Conservation (phyloP, 2,113 vertebrate genomes). For the Myotis brandtii region DNA sequence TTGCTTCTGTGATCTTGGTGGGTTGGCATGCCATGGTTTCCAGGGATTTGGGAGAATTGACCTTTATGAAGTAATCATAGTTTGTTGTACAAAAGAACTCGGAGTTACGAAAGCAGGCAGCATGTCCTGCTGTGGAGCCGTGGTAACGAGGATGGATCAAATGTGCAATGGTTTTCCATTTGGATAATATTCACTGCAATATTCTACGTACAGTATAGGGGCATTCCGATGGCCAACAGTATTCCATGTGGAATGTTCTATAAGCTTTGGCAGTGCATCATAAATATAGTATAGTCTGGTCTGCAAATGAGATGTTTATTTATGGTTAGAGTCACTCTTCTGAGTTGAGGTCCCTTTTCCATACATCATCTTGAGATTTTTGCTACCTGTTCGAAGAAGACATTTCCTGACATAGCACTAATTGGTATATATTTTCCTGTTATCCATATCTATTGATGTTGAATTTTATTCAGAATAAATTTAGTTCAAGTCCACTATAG, state of each 20-base stretch:
- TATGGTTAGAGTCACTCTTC: neutral
- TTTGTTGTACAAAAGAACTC: conserved; percentile 70
- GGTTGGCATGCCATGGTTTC: conserved; percentile 75
- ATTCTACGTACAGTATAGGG: neutral
- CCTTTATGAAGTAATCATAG: conserved; percentile 81
- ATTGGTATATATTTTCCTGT: neutral
- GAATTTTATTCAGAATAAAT: conserved; percentile 1
- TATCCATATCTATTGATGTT: neutral
- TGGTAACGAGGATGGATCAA: conserved; percentile 40
- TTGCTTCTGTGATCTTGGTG: conserved; percentile 80
- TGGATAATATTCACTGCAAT: neutral
- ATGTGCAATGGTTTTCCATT: conserved; percentile 5
- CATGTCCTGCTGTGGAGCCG: conserved; percentile 36
- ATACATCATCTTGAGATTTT: neutral
- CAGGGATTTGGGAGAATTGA: conserved; percentile 76
- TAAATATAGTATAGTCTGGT: neutral
- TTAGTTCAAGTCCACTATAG: neutral
- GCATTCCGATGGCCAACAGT: neutral
- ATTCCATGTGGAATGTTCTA: neutral
- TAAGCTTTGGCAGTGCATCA: neutral
- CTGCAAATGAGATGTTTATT: neutral
- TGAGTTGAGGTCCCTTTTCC: neutral
- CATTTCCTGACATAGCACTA: neutral
- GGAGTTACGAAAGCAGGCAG: conserved; percentile 71
- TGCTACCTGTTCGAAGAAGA: neutral